Percentiles rank a stretch among this genome's conserved stretches.
Conservation (phyloP, 1,140 invertebrate species). For the Achroia grisella region DNA sequence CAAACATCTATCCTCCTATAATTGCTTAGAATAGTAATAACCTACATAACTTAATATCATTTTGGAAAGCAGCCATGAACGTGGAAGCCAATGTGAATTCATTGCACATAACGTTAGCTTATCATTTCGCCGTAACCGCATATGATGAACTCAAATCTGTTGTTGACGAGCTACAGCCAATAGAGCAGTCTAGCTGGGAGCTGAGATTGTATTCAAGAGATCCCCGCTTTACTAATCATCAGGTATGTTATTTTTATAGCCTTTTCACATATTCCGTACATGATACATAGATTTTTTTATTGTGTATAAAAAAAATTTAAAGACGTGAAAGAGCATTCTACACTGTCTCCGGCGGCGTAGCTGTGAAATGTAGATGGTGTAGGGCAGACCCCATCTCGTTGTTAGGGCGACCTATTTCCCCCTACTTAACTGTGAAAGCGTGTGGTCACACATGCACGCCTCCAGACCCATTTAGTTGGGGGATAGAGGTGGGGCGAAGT, state of each 20-base stretch:
- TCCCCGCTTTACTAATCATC: conserved; percentile 81
- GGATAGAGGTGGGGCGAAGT: too few species aligned
- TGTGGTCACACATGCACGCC: too few species aligned
- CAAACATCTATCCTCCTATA: too few species aligned
- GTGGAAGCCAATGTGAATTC: conserved; percentile 87
- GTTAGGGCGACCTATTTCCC: too few species aligned
- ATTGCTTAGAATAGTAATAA: neutral
- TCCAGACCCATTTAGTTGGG: too few species aligned
- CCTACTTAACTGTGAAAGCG: too few species aligned
- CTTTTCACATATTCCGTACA: neutral
- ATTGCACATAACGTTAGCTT: conserved; percentile 90
- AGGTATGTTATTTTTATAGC: conserved; percentile 68
- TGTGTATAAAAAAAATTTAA: too few species aligned
- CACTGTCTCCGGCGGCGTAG: too few species aligned
- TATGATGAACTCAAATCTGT: conserved; percentile 83
- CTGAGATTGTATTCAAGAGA: conserved; percentile 90
- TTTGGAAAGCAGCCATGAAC: conserved; percentile 75
- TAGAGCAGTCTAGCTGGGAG: conserved; percentile 84
- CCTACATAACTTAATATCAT: neutral
- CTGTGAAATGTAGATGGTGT: too few species aligned
- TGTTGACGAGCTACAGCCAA: conserved; percentile 81
- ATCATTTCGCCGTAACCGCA: conserved; percentile 85
- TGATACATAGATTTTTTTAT: neutral
- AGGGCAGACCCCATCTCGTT: too few species aligned
- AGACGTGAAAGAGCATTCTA: too few species aligned